A percentile compares a stretch with the other conserved stretches of the same genome.
Evolutionary conservation across 1,140 invertebrate genomes (phyloP).

Genomic region (Pristionchus pacificus): DNA sequence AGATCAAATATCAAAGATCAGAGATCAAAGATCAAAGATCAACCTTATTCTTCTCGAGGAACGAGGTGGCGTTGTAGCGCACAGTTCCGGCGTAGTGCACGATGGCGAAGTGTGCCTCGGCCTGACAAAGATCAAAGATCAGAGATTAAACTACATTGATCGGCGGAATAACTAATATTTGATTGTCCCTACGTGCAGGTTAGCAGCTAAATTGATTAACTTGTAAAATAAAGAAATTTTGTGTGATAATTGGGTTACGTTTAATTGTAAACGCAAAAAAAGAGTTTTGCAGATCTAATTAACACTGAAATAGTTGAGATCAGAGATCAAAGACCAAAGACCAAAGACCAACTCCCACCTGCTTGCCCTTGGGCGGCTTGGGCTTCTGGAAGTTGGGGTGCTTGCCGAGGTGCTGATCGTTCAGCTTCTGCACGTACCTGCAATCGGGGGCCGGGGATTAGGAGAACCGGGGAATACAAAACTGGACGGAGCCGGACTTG

Average conservation of each 20-base stretch:
- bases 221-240: too few species aligned
- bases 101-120: conserved; percentile 65
- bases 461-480: too few species aligned
- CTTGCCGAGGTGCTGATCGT: conserved; percentile 96
- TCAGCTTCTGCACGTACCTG: conserved; percentile 97
- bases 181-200: too few species aligned
- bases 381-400: conserved; percentile 90
- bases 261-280: too few species aligned
- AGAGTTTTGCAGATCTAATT: too few species aligned
- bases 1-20: neutral
- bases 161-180: too few species aligned
- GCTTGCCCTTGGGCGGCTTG: conserved; percentile 89
- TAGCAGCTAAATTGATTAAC: too few species aligned
- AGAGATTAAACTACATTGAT: neutral
- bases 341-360: conserved; percentile 56
- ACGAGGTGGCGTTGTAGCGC: conserved; percentile 62
- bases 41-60: conserved; percentile 56
- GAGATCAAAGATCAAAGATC: neutral
- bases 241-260: too few species aligned
- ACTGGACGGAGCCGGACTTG: too few species aligned
- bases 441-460: too few species aligned
- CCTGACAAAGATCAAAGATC: conserved; percentile 39
- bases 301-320: too few species aligned
- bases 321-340: too few species aligned
- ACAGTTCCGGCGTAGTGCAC: conserved; percentile 58